Conservation (phyloP, 2,888 invertebrate genomes). For the Tachystola acroxantha region DNA sequence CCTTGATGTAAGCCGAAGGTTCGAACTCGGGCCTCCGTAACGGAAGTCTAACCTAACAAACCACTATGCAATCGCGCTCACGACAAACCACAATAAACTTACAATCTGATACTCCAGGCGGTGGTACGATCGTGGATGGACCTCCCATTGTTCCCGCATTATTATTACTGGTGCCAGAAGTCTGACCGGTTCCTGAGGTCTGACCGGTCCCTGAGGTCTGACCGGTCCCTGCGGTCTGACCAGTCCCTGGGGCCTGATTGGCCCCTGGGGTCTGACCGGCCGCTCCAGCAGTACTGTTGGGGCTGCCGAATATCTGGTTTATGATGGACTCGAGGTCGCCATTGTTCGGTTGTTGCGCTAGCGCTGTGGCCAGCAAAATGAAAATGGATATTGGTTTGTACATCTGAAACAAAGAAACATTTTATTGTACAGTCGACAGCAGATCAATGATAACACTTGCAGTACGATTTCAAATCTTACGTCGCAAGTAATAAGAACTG, state of each 20-base stretch:
- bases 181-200: background rate
- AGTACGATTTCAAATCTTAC: no score
- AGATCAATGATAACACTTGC: no score
- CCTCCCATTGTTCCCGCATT: background rate
- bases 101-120: slow-evolving; percentile 13
- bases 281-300: slow-evolving; percentile 9
- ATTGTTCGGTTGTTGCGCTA: slow-evolving; percentile 25
- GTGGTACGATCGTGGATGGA: slow-evolving; percentile 25
- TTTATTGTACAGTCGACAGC: background rate
- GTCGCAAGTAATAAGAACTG: background rate
- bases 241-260: no score
- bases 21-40: no score
- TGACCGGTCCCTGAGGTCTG: background rate
- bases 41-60: no score
- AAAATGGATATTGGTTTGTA: slow-evolving; percentile 25
- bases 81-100: slow-evolving; percentile 1
- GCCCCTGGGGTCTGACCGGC: background rate
- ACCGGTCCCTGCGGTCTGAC: background rate
- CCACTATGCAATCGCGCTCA: background rate
- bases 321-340: slow-evolving; percentile 55
- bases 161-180: background rate
- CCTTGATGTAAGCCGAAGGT: no score
- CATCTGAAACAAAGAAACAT: slow-evolving; percentile 29
- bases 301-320: slow-evolving; percentile 46
- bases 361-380: slow-evolving; percentile 24